Conservation (phyloP, 2,797 vertebrate species). For the Phataginus tricuspis region DNA sequence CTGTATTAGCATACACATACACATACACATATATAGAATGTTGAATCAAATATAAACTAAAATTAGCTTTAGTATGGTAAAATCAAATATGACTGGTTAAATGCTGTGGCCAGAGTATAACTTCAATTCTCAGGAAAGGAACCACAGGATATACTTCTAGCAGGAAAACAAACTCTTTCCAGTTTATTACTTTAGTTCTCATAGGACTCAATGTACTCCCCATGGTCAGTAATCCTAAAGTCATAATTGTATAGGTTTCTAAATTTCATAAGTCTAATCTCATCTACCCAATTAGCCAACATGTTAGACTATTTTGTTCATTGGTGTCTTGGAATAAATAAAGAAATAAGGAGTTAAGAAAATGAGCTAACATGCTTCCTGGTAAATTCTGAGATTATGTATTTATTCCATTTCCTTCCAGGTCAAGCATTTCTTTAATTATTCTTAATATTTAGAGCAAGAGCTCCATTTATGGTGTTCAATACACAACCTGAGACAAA, state of each 20-base stretch:
- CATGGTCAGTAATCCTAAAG: constrained; percentile 50
- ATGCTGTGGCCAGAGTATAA: neutral
- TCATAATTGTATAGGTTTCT: constrained; percentile 47
- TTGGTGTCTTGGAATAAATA: constrained; percentile 56
- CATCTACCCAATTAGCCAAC: constrained; percentile 62
- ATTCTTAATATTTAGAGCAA: constrained; percentile 39
- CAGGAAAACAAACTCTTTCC: constrained; percentile 47
- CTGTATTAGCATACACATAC: neutral
- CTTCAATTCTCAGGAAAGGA: constrained; percentile 45
- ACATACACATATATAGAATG: neutral
- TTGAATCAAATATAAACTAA: neutral
- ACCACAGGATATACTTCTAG: neutral
- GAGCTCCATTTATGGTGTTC: constrained; percentile 26
- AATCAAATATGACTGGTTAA: neutral
- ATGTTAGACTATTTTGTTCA: constrained; percentile 57
- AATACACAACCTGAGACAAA: constrained; percentile 14
- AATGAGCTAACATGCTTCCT: constrained; percentile 33
- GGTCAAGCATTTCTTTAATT: constrained; percentile 66
- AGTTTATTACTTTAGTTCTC: neutral
- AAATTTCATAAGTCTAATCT: constrained; percentile 67
- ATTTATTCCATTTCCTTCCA: constrained; percentile 59
- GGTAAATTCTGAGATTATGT: constrained; percentile 65
- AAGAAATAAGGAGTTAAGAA: constrained; percentile 44
- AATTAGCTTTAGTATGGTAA: neutral
- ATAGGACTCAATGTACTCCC: neutral